These are phyloP conservation scores for Myotis pilosus DNA, from an alignment of 2,797 vertebrate genomes.

Conservation along the genomic window DNA sequence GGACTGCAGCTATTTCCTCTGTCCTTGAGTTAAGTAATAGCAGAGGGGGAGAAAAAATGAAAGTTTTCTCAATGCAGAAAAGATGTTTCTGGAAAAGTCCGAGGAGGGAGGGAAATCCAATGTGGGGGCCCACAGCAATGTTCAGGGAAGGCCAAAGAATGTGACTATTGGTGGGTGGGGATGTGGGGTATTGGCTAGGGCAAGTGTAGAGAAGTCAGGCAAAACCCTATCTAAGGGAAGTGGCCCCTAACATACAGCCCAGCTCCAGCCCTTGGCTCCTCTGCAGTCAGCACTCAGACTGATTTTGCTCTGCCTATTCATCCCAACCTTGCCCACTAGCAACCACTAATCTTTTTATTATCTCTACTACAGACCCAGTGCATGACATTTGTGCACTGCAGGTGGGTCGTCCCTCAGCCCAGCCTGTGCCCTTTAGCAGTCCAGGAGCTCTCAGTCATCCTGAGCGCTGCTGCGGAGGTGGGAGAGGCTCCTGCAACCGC, in stretches of 20 bases:
- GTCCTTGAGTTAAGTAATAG: conserved; percentile 67
- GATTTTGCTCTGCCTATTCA: neutral
- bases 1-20: conserved; percentile 55
- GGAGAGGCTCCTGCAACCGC: too few relatives aligned
- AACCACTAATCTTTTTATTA: neutral
- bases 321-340: neutral
- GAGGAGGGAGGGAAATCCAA: neutral
- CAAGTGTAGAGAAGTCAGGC: conserved; percentile 17
- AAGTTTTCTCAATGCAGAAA: conserved; percentile 58
- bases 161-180: neutral
- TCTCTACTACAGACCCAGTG: neutral
- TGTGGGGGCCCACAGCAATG: neutral
- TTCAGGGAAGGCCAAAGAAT: conserved; percentile 3
- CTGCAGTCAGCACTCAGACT: neutral
- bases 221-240: conserved; percentile 9
- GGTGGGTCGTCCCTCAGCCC: too few relatives aligned
- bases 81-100: conserved; percentile 40
- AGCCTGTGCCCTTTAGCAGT: too few relatives aligned
- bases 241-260: neutral
- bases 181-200: neutral
- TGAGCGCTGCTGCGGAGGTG: too few relatives aligned
- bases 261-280: conserved; percentile 1
- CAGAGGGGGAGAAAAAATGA: conserved; percentile 47
- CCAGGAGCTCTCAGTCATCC: too few relatives aligned
- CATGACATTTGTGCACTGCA: too few relatives aligned